phyloP scores from a whole-genome alignment of 2,797 vertebrate genomes.

The Rhinatrema bivittatum region DNA sequence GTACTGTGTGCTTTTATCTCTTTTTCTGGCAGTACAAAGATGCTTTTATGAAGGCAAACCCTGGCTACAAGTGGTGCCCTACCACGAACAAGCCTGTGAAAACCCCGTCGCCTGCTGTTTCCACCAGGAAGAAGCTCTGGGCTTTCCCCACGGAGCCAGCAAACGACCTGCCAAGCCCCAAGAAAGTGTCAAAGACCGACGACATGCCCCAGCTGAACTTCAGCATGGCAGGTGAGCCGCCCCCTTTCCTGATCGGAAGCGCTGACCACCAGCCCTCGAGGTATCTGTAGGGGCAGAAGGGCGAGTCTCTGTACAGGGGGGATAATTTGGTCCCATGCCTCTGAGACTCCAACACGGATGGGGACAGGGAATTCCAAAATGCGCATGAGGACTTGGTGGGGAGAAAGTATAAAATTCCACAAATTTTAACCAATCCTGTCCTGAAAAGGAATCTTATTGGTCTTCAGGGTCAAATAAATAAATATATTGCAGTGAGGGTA shows the following conservation, averaged over 20 bases:
- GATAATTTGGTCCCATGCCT: no score
- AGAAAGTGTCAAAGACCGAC: constrained; percentile 78
- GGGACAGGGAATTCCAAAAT: no score
- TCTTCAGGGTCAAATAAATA: no score
- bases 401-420: no score
- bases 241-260: background rate
- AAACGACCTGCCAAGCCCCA: constrained; percentile 79
- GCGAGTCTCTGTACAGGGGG: no score
- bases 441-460: no score
- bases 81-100: constrained; percentile 94
- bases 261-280: no score
- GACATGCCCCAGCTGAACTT: constrained; percentile 91
- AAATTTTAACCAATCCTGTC: no score
- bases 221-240: constrained; percentile 85
- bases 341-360: no score
- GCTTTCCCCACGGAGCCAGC: constrained; percentile 74
- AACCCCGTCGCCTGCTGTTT: constrained; percentile 68
- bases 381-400: no score
- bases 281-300: rapidly evolving
- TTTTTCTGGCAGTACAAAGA: constrained; percentile 83
- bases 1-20: constrained; percentile 3
- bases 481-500: no score
- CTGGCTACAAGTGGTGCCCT: constrained; percentile 97
- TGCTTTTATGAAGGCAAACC: constrained; percentile 97
- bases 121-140: constrained; percentile 87